Conservation (phyloP, 2,113 vertebrate species). For the Murina feae region DNA sequence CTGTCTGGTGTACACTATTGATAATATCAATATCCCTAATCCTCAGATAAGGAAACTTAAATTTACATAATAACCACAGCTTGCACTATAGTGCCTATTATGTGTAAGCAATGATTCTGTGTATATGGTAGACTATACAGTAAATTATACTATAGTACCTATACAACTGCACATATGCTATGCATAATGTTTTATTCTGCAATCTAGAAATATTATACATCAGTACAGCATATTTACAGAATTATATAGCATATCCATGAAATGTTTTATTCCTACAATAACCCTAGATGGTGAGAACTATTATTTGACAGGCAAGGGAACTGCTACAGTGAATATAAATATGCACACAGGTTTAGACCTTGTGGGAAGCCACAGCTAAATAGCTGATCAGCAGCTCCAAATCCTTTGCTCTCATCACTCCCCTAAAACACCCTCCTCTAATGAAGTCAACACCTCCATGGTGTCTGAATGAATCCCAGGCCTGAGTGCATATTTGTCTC, state of each 20-base stretch:
- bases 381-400: neutral
- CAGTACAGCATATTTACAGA: neutral
- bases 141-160: neutral
- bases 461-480: neutral
- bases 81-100: neutral
- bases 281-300: neutral
- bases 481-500: neutral
- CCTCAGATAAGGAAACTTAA: too few species aligned
- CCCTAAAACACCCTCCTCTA: neutral
- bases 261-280: neutral
- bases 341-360: fast-evolving
- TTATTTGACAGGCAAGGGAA: neutral
- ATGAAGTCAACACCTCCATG: neutral
- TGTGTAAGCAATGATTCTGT: neutral
- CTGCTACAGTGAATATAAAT: neutral
- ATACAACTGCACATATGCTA: neutral
- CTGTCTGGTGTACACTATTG: neutral
- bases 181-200: neutral
- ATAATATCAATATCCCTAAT: neutral
- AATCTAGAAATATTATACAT: neutral
- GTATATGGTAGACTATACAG: neutral
- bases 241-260: neutral
- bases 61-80: neutral
- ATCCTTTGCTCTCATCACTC: neutral
- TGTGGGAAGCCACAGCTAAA: fast-evolving